Percentiles rank a stretch among this genome's conserved stretches.
These are phyloP conservation scores for Aleiodes alternator DNA, from an alignment of 2,888 invertebrate species.

Conservation along the genomic window DNA sequence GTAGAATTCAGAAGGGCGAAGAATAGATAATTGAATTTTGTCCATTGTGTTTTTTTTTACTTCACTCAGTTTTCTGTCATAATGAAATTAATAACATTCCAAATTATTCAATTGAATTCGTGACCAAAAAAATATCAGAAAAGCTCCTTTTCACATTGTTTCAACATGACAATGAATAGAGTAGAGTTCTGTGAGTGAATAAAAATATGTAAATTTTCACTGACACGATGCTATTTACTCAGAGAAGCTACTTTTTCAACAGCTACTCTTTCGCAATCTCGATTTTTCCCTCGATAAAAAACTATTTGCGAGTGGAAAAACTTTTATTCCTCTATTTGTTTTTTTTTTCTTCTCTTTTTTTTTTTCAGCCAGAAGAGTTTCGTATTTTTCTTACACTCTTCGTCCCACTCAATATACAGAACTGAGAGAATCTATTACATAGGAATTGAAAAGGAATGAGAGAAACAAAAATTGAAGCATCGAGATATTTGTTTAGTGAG, in stretches of 20 bases:
- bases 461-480: neutral
- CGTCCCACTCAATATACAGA: slow-evolving; percentile 14
- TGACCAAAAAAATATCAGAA: too few species aligned
- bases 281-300: slow-evolving; percentile 37
- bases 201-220: slow-evolving; percentile 27
- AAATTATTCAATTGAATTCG: neutral
- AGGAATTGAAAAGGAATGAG: neutral
- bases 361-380: slow-evolving; percentile 13
- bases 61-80: neutral
- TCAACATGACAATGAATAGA: slow-evolving; percentile 7
- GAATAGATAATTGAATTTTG: slow-evolving; percentile 3
- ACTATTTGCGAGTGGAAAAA: slow-evolving; percentile 26
- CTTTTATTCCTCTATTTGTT: slow-evolving; percentile 8
- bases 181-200: neutral
- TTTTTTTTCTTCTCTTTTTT: neutral
- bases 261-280: slow-evolving; percentile 15
- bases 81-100: neutral
- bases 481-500: slow-evolving; percentile 5
- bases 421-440: slow-evolving; percentile 14
- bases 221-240: neutral
- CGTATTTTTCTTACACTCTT: slow-evolving; percentile 32
- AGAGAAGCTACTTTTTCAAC: slow-evolving; percentile 5
- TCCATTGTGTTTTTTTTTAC: neutral
- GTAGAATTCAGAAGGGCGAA: slow-evolving; percentile 1
- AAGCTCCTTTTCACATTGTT: neutral